Evolutionary conservation across 2,888 invertebrate genomes (phyloP).

Genomic region (Epinotia ramella): DNA sequence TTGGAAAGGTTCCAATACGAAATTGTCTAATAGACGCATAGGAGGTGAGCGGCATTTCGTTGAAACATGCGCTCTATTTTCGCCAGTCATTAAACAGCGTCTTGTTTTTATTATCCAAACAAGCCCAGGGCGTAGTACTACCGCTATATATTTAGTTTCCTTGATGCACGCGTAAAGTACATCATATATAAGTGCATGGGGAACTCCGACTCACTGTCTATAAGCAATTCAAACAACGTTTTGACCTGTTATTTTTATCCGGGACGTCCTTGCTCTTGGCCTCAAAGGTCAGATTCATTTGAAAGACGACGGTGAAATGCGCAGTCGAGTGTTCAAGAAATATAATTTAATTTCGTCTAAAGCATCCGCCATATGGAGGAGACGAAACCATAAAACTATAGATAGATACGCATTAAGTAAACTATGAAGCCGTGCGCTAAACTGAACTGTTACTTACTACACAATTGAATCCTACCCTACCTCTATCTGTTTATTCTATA

Average conservation of each 20-base stretch:
- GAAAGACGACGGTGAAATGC: neutral
- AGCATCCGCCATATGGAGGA: neutral
- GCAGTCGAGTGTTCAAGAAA: slow-evolving; percentile 3
- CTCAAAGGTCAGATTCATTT: slow-evolving; percentile 6
- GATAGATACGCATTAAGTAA: neutral
- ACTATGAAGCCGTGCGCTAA: neutral
- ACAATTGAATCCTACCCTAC: too few species aligned
- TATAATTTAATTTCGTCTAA: neutral
- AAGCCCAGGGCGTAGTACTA: slow-evolving; percentile 38
- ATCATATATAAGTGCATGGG: slow-evolving; percentile 4
- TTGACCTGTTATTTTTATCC: slow-evolving; percentile 22
- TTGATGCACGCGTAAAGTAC: slow-evolving; percentile 2
- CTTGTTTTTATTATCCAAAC: slow-evolving; percentile 39
- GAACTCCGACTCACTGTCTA: slow-evolving; percentile 1
- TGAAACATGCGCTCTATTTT: slow-evolving; percentile 73
- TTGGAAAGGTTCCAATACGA: slow-evolving; percentile 75
- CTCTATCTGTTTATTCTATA: too few species aligned
- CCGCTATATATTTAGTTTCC: slow-evolving; percentile 28
- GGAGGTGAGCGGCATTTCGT: slow-evolving; percentile 78
- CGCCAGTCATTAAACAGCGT: slow-evolving; percentile 64
- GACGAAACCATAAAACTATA: neutral
- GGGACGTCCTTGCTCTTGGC: slow-evolving; percentile 23
- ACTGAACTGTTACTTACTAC: neutral
- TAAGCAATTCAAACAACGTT: slow-evolving; percentile 3
- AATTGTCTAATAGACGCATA: slow-evolving; percentile 66